Evolutionary conservation across 2,888 invertebrate genomes (phyloP), one percentile per base, ranked within the genome.

Genomic region (Diarsia rubi): DNA sequence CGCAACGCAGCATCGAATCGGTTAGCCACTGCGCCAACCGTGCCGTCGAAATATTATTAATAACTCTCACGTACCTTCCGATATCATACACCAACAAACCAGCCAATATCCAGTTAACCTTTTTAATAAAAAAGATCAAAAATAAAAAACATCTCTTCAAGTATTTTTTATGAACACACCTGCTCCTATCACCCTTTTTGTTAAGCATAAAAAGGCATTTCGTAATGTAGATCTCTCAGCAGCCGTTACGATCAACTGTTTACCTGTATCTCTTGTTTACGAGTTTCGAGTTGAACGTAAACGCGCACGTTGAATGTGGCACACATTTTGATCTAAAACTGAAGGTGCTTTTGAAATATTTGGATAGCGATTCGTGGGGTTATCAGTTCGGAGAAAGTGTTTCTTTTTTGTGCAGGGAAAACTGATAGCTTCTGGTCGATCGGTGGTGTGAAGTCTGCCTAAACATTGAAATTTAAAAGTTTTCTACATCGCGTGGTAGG

Each of bases 311-410:
- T 12, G 62, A 75, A 77, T 66, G 85, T 85, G 83, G 86, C 81
- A 89, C 84, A 88, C 86, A 88, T 90, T 89, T 87, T 87, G 88
- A 90, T 90, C 87, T 88, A 88, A 89, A 90, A 88, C 79, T 81
- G 89, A 79, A 73, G 37, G 57, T 19, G 57, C 49, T 78, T 84
- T 59, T 37, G 78, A 75, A 83, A 84, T 79, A 73, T 72, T 81
- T 69, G 14, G 37, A 63, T 73, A 67, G 45, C 45, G 47, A n/a
- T 77, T 69, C 57, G 19, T 72, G 82, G 75, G 14, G 45, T 42
- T 16, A 47, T 12, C 24, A 59, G 54, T 59, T 74, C 31, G 19
- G 45, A 31, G 64, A 59, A 68, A 64, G 67, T 49, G 49, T 66
- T 42, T 3, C 27, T n/a, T 59, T 57, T 57, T 16, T 54, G n/a